Base-by-base conservation (phyloP, 2,888 invertebrate genomes). In the Calameuta idolon region DNA sequence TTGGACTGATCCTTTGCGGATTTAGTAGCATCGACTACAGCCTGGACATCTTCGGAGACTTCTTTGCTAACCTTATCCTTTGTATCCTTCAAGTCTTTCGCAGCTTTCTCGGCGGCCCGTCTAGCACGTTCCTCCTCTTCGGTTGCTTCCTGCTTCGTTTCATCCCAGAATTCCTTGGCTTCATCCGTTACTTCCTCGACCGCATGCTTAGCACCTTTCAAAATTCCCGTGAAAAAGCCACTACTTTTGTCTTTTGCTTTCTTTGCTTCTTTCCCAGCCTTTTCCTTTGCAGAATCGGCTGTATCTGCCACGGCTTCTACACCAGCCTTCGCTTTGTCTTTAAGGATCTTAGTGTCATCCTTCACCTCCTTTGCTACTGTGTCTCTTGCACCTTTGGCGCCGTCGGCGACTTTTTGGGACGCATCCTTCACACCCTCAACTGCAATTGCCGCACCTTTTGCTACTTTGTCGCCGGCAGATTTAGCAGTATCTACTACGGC, bases 1-100 rank as follows among this genome's bases (percentile, higher is more conserved):
- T 69, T 71, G 15, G 75, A 40, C 23, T 75, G 89, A 86, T 87
- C 92, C 74, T 92, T 92, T 33, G 74, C 55, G 34, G 31, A 33
- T 9, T 84, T 83, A 69, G 78, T 77, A 34, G 75, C 84, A 69
- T 83, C 80, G 15, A 75, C 77, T 30, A 78, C 40, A 34, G 82
- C 79, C 71, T 83, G 76, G 33, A 77, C 77, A 79, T 82, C 77
- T 33, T 73, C 74, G 40, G 73, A 30, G 15, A 74, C 23, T 69
- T 55, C 78, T 35, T 75, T n/a, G 69, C 55, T 55, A 69, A 77
- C 40, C 37, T 82, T 76, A 12, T 84, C 79, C 73, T 82, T 75
- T 5, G 74, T 77, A 69, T 80, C 71, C 11, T 77, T 78, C 23
- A 79, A 71, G 31, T 69, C 78, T 40, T 75, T 73, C 33, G 69